phyloP scores from a whole-genome alignment of 2,888 invertebrate genomes.

The Coenonympha arcania region DNA sequence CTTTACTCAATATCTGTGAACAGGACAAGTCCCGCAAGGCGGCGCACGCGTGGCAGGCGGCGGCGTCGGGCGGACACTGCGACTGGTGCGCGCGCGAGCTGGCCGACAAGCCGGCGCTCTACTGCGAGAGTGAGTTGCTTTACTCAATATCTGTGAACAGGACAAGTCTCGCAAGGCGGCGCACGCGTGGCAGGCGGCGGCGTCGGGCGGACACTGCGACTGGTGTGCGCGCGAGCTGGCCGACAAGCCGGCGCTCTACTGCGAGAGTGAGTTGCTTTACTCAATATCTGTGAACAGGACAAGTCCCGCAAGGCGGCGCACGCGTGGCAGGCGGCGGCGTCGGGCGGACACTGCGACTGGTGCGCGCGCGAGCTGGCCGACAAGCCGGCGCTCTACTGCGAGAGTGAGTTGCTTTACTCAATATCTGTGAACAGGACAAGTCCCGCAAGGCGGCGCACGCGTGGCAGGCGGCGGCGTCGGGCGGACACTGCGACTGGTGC shows the following conservation, averaged over 20 bases:
- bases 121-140: conserved; percentile 89
- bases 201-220: conserved; percentile 79
- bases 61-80: conserved; percentile 77
- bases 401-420: too few species aligned
- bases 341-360: conserved; percentile 81
- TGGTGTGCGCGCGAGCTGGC: conserved; percentile 84
- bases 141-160: too few species aligned
- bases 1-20: too few species aligned
- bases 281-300: conserved; percentile 77
- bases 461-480: conserved; percentile 80
- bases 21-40: conserved; percentile 85
- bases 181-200: conserved; percentile 84
- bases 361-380: conserved; percentile 84
- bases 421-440: conserved; percentile 79
- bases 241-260: conserved; percentile 87
- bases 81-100: conserved; percentile 86
- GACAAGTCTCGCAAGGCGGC: conserved; percentile 82
- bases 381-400: conserved; percentile 88
- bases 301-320: conserved; percentile 83
- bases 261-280: conserved; percentile 89
- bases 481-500: conserved; percentile 84
- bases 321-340: conserved; percentile 81
- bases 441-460: conserved; percentile 82
- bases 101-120: conserved; percentile 85
- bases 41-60: conserved; percentile 84